A percentile compares a stretch with the other conserved stretches of the same genome.
Evolutionary conservation across 2,888 invertebrate species (phyloP).

Genomic region (Hemaris fuciformis): DNA sequence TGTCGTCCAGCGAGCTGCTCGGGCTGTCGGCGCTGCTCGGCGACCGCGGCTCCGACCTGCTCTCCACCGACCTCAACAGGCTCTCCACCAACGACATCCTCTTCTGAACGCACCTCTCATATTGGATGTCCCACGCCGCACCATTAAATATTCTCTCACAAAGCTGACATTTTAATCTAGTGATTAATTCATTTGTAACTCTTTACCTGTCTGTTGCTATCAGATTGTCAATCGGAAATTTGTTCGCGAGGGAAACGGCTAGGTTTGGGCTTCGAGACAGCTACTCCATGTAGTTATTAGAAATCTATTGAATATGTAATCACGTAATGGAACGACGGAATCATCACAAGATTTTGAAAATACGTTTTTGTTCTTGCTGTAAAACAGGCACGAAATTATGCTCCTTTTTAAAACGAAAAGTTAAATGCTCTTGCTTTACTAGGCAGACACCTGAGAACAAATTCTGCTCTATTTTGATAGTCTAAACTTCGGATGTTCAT

Average conservation of each 20-base stretch:
- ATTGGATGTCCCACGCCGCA: too few relatives aligned
- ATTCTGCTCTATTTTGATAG: not conserved
- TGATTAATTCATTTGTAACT: not conserved
- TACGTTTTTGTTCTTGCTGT: too few relatives aligned
- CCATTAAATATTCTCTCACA: too few relatives aligned
- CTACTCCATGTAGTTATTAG: not conserved
- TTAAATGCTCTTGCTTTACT: too few relatives aligned
- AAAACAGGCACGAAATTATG: too few relatives aligned
- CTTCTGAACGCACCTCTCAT: constrained; percentile 18
- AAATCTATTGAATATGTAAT: not conserved
- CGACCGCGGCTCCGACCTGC: constrained; percentile 23
- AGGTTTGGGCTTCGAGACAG: not conserved
- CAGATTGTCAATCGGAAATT: too few relatives aligned
- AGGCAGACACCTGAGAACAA: not conserved
- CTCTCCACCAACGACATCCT: constrained; percentile 54
- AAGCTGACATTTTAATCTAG: too few relatives aligned
- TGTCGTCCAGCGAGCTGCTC: constrained; percentile 78
- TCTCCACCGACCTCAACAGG: constrained; percentile 37
- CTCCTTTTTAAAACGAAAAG: too few relatives aligned
- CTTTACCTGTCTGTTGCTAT: not conserved
- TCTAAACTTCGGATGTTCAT: too few relatives aligned
- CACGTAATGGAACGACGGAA: not conserved
- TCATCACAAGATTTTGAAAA: not conserved
- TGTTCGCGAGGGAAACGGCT: not conserved
- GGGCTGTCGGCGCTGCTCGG: constrained; percentile 52